Percentiles rank a stretch among this genome's conserved stretches.
phyloP scores from a whole-genome alignment of 2,888 invertebrate genomes.

The Plebejus melissa region DNA sequence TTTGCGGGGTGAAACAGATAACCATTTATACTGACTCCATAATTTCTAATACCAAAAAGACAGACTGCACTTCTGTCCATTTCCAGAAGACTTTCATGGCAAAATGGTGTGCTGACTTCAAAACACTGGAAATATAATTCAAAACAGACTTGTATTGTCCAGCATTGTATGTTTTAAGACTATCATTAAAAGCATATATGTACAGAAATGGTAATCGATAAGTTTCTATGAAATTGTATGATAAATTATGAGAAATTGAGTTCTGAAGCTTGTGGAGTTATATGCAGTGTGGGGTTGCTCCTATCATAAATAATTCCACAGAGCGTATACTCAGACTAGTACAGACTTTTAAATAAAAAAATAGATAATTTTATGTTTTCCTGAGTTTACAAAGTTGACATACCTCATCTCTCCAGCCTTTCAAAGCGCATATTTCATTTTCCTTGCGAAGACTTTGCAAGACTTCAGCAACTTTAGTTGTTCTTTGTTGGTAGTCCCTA shows the following conservation, averaged over 20 bases:
- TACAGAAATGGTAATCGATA: too few species aligned
- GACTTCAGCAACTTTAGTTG: conserved; percentile 87
- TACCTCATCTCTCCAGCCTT: conserved; percentile 97
- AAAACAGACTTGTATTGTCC: background rate
- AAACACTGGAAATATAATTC: conserved; percentile 82
- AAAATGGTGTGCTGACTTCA: conserved; percentile 87
- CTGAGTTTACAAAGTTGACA: background rate
- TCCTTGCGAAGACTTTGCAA: conserved; percentile 86
- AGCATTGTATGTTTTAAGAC: background rate
- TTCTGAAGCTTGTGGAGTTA: too few species aligned
- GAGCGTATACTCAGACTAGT: too few species aligned
- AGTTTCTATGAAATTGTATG: too few species aligned
- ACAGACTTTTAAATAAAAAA: too few species aligned
- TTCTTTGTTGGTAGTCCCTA: conserved; percentile 90
- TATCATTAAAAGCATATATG: too few species aligned
- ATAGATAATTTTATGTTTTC: background rate
- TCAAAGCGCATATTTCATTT: conserved; percentile 87
- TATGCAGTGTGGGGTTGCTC: too few species aligned
- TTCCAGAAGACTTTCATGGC: conserved; percentile 79
- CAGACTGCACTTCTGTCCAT: conserved; percentile 97
- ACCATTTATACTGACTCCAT: conserved; percentile 96
- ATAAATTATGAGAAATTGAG: too few species aligned
- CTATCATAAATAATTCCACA: too few species aligned
- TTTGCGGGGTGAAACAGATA: conserved; percentile 91
- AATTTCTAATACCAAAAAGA: conserved; percentile 95